A percentile compares a stretch with the other conserved stretches of the same genome.
Conservation (phyloP, 2,888 invertebrate genomes). For the Resseliella maxima region DNA sequence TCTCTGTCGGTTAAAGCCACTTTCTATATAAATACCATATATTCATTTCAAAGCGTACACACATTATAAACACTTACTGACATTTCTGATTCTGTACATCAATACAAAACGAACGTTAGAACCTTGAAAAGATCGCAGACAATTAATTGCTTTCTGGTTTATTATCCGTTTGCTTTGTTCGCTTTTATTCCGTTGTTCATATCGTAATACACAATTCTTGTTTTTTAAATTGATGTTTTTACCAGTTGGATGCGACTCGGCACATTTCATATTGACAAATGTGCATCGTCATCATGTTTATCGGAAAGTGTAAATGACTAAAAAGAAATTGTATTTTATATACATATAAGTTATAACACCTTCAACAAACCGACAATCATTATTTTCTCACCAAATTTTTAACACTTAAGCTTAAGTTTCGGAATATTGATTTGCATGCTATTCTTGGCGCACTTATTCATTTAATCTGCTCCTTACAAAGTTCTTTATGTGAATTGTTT, state of each 20-base stretch:
- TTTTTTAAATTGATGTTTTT: conserved; percentile 2
- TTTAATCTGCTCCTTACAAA: too few relatives aligned
- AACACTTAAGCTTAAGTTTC: background rate
- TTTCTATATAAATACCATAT: too few relatives aligned
- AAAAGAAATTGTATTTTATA: background rate
- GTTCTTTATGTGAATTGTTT: too few relatives aligned
- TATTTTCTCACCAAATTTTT: background rate
- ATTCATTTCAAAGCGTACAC: too few relatives aligned
- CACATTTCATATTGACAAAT: background rate
- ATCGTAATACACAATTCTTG: background rate
- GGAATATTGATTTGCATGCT: background rate
- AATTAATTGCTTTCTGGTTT: conserved; percentile 46
- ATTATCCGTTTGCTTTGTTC: background rate
- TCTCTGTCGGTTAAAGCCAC: too few relatives aligned
- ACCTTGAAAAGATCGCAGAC: conserved; percentile 37
- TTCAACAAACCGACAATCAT: background rate
- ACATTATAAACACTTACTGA: too few relatives aligned
- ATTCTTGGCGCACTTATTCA: background rate
- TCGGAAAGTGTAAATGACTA: background rate
- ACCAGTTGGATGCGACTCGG: background rate
- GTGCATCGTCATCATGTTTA: conserved; percentile 11
- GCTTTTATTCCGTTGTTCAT: background rate
- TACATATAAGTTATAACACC: background rate
- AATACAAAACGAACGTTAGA: background rate
- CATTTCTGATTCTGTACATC: too few relatives aligned